phyloP scores from a whole-genome alignment of 2,113 vertebrate species.

The Campylorhamphus procurvoides region DNA sequence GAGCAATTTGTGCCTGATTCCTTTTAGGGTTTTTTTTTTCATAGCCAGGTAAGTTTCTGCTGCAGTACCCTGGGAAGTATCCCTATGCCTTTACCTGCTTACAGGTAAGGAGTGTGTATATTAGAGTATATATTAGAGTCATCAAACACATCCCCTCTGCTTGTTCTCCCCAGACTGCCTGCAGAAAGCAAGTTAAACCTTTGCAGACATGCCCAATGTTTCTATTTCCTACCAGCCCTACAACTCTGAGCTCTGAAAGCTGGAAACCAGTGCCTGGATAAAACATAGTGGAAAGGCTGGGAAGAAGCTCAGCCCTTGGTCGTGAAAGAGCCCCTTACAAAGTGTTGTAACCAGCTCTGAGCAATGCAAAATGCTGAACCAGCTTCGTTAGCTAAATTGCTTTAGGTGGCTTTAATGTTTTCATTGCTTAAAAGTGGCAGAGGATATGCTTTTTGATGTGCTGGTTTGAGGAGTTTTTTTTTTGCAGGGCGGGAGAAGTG shows the following conservation, averaged over 20 bases:
- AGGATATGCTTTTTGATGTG: not conserved
- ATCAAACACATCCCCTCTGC: rapidly evolving
- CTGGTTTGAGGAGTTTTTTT: not conserved
- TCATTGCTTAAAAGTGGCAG: not conserved
- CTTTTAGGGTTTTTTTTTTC: not conserved
- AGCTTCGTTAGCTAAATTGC: not conserved
- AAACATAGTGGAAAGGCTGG: not conserved
- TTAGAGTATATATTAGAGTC: not conserved
- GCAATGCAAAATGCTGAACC: not conserved
- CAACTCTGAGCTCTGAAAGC: not conserved
- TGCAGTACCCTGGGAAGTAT: not conserved
- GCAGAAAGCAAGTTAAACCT: not conserved
- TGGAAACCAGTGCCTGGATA: not conserved
- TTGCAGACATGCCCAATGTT: rapidly evolving
- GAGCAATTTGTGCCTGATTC: not conserved
- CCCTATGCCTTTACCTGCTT: not conserved
- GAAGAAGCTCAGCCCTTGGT: not conserved
- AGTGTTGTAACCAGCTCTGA: not conserved
- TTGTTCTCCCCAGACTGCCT: not conserved
- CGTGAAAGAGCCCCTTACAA: not conserved
- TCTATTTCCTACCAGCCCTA: not conserved
- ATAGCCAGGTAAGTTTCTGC: not conserved
- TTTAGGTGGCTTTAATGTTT: not conserved
- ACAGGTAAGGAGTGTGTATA: not conserved
- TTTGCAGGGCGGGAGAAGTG: not conserved